These are phyloP conservation scores for Eilema sororculum DNA, from an alignment of 2,888 invertebrate genomes.

Conservation along the genomic window DNA sequence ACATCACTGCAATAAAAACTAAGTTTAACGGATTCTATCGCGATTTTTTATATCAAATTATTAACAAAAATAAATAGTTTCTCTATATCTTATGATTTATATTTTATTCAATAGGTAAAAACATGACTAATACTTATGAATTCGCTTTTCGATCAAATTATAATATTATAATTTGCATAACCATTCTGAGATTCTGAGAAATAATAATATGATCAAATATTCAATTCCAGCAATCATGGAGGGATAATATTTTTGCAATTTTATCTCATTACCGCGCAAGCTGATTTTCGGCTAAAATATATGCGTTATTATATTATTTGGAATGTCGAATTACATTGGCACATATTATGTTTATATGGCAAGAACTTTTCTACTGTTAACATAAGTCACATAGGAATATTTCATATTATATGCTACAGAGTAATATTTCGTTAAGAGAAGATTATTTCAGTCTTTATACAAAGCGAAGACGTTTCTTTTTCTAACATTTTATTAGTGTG, in stretches of 20 bases:
- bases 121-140: not conserved
- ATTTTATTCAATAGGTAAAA: not conserved
- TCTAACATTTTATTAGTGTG: constrained; percentile 6
- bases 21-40: too few relatives aligned
- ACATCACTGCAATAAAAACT: too few relatives aligned
- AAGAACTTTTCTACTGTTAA: too few relatives aligned
- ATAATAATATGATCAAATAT: not conserved
- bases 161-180: constrained; percentile 7
- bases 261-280: not conserved
- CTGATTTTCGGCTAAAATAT: not conserved
- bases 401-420: not conserved
- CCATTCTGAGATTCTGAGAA: not conserved
- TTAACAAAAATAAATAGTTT: not conserved
- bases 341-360: not conserved
- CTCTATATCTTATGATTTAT: too few relatives aligned
- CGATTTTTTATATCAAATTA: not conserved
- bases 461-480: not conserved
- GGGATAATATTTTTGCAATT: not conserved
- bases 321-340: not conserved
- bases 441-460: not conserved
- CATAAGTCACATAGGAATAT: too few relatives aligned
- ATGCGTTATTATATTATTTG: not conserved
- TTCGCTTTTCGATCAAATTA: not conserved
- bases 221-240: not conserved
- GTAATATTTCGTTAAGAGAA: not conserved